Evolutionary conservation across 2,113 vertebrate genomes (phyloP), one percentile per base, ranked within the genome.

Genomic region (Marmota flaviventris): DNA sequence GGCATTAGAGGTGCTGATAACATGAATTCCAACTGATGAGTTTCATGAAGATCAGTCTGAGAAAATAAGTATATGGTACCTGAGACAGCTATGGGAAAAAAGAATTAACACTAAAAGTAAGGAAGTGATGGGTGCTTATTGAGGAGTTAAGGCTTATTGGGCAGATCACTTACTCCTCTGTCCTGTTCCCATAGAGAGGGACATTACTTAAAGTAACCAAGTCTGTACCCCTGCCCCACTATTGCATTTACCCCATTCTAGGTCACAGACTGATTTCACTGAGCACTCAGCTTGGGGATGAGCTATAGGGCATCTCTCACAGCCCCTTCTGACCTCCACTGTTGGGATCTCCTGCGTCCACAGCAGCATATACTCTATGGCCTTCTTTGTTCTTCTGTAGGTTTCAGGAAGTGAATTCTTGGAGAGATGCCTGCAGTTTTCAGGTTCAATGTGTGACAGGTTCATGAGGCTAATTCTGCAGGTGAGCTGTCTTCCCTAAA

Each of bases 301-400:
- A 82, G 45, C 69, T 24, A 4, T n/a, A 22, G 10, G 0, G 16
- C n/a, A 37, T 58, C 37, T 27, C 81, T 32, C 16, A 65, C 10
- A 27, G 12, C 7, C 8, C 76, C 22, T 63, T 39, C 7, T 16
- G 45, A 27, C 7, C 7, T 72, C 18, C 45, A 14, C 5, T 70
- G 56, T 61, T 1, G 13, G 27, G 20, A n/a, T 32, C 3, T 22
- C 20, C 10, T 61, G 39, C 3, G 3, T 39, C 4, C 20, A 42
- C 7, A n/a, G 18, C 20, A 17, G 25, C 20, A 12, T 14, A 5
- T 34, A 3, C 42, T 12, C 4, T 9, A 9, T 2, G 51, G 39
- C 16, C 34, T 48, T n/a, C 79, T 85, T 58, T 85, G 25, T 34
- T 58, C 22, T 45, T 58, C 65, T 86, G 13, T 14, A 27, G 32